phyloP scores from a whole-genome alignment of 2,113 vertebrate species.

The Eolophus roseicapilla region DNA sequence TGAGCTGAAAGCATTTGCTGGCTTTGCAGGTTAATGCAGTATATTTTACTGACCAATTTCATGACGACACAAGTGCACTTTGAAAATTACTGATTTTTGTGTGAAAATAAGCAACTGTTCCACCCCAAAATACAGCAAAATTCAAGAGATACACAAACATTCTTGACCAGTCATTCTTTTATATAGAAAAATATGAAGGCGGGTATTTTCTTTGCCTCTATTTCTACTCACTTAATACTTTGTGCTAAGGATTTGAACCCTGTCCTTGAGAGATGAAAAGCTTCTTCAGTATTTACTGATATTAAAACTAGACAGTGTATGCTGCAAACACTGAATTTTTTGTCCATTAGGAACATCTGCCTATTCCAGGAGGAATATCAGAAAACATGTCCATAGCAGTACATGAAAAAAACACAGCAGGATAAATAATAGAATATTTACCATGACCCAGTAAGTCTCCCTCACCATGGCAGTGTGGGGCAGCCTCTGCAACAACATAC shows the following conservation, averaged over 20 bases:
- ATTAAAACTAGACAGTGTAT: background rate
- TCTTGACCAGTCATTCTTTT: background rate
- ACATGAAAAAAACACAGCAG: slow-evolving; percentile 36
- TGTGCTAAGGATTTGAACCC: background rate
- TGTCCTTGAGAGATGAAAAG: background rate
- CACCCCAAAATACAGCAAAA: background rate
- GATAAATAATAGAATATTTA: slow-evolving; percentile 52
- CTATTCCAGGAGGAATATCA: slow-evolving; percentile 32
- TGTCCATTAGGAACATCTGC: slow-evolving; percentile 55
- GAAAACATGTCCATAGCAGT: slow-evolving; percentile 20
- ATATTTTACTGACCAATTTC: background rate
- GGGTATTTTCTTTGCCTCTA: background rate
- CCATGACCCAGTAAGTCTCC: slow-evolving; percentile 28
- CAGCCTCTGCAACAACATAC: slow-evolving; percentile 18
- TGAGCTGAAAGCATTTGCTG: background rate
- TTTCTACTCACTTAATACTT: background rate
- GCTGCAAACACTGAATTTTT: slow-evolving; percentile 8
- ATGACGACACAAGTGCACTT: background rate
- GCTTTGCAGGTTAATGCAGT: background rate
- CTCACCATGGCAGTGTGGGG: slow-evolving; percentile 5
- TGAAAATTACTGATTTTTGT: background rate
- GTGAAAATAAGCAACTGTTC: background rate
- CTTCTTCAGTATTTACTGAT: background rate
- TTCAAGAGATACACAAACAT: background rate
- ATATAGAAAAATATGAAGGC: background rate